A percentile compares a stretch with the other conserved stretches of the same genome.
Evolutionary conservation across 2,113 vertebrate genomes (phyloP).

Genomic region (Amia ocellicauda): DNA sequence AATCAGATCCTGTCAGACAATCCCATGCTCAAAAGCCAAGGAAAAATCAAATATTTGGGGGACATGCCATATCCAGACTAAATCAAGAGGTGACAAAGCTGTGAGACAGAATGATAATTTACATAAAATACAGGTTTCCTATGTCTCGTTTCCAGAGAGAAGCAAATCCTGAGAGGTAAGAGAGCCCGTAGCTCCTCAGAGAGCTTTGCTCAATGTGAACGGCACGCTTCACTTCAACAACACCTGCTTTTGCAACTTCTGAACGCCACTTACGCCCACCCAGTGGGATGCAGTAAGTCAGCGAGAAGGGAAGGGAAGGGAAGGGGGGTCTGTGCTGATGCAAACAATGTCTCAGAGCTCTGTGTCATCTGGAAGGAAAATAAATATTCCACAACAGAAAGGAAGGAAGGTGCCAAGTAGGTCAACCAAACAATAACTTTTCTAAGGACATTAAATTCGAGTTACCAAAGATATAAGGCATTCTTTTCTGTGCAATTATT

Average conservation of each 20-base stretch:
- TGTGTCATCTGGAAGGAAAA: conserved; percentile 36
- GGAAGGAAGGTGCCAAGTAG: conserved; percentile 18
- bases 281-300: conserved; percentile 16
- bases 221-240: conserved; percentile 35
- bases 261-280: conserved; percentile 33
- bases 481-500: too few species aligned
- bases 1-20: too few species aligned
- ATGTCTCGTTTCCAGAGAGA: conserved; percentile 10
- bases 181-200: not conserved
- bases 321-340: not conserved
- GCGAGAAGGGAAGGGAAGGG: conserved; percentile 9
- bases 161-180: conserved; percentile 10
- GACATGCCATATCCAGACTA: not conserved
- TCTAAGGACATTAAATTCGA: not conserved
- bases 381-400: conserved; percentile 11
- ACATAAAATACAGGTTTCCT: conserved; percentile 7
- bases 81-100: conserved; percentile 20
- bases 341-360: conserved; percentile 25
- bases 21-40: not conserved
- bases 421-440: conserved; percentile 25
- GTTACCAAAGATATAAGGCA: too few species aligned
- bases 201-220: conserved; percentile 16
- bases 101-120: conserved; percentile 2
- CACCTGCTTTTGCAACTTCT: conserved; percentile 41
- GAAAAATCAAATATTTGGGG: conserved; percentile 9